A percentile compares a stretch with the other conserved stretches of the same genome.
These are phyloP conservation scores for Etheostoma perlongum DNA, from an alignment of 2,797 vertebrate species.

Conservation along the genomic window DNA sequence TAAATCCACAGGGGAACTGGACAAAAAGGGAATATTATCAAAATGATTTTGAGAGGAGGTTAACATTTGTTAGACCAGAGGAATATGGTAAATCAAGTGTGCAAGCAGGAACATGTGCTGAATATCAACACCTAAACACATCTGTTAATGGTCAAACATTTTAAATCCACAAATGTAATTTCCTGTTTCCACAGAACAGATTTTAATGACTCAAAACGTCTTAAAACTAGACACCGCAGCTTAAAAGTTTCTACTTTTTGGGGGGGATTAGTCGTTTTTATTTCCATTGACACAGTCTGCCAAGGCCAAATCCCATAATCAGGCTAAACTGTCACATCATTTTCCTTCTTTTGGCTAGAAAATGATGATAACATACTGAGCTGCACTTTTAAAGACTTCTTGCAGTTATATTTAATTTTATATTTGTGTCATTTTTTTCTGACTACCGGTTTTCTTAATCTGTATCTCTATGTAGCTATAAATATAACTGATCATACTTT, in stretches of 20 bases:
- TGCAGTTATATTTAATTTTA: background rate
- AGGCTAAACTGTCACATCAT: background rate
- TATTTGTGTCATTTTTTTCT: background rate
- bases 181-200: background rate
- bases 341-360: background rate
- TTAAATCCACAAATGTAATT: too few species aligned
- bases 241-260: slow-evolving; percentile 16
- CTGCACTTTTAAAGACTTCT: slow-evolving; percentile 1
- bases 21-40: background rate
- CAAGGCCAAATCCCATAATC: slow-evolving; percentile 25
- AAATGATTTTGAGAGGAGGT: background rate
- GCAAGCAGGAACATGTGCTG: too few species aligned
- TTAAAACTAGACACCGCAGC: slow-evolving; percentile 12
- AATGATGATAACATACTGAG: slow-evolving; percentile 6
- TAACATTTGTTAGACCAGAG: background rate
- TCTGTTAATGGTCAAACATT: too few species aligned
- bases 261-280: slow-evolving; percentile 1
- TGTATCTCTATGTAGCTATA: background rate
- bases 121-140: too few species aligned
- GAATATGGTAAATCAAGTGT: background rate
- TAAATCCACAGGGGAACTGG: background rate
- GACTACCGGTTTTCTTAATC: background rate
- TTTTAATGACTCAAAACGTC: slow-evolving; percentile 28
- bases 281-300: slow-evolving; percentile 7
- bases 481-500: background rate